Conservation (phyloP, 1,140 invertebrate species). For the Contarinia nasturtii region DNA sequence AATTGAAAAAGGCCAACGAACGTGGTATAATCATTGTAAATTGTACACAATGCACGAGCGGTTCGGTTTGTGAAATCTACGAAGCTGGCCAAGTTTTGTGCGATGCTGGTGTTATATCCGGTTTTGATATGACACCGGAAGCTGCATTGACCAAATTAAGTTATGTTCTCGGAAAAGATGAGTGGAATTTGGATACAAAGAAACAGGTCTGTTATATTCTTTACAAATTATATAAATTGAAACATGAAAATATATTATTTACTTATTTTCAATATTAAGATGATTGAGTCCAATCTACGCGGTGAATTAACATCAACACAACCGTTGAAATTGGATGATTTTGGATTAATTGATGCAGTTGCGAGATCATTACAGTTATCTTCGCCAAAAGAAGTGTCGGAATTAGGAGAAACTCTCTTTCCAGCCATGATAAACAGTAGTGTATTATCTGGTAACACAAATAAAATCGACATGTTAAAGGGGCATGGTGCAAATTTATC, state of each 20-base stretch:
- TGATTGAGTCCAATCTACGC: constrained; percentile 58
- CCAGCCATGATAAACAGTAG: constrained; percentile 59
- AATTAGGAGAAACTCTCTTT: constrained; percentile 52
- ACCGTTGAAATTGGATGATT: constrained; percentile 28
- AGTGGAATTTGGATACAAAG: constrained; percentile 56
- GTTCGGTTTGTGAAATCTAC: constrained; percentile 58
- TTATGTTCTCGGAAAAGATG: constrained; percentile 72
- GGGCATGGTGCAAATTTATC: constrained; percentile 53
- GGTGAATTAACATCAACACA: constrained; percentile 30
- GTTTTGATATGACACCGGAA: constrained; percentile 90
- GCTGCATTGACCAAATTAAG: constrained; percentile 81
- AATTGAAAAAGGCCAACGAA: constrained; percentile 48
- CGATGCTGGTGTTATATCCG: constrained; percentile 61
- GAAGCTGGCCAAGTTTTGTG: constrained; percentile 50
- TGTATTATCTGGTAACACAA: constrained; percentile 38
- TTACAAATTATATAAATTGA: too few species aligned
- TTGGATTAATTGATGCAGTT: constrained; percentile 44
- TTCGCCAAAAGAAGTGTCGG: constrained; percentile 43
- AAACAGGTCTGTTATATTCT: too few species aligned
- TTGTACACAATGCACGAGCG: constrained; percentile 73
- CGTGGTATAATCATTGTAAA: constrained; percentile 82
- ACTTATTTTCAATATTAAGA: constrained; percentile 31
- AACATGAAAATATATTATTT: constrained; percentile 1
- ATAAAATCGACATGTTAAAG: constrained; percentile 27
- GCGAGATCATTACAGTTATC: constrained; percentile 42